Evolutionary conservation across 2,113 vertebrate genomes (phyloP), one percentile per base, ranked within the genome.

Genomic region (Chitala chitala): DNA sequence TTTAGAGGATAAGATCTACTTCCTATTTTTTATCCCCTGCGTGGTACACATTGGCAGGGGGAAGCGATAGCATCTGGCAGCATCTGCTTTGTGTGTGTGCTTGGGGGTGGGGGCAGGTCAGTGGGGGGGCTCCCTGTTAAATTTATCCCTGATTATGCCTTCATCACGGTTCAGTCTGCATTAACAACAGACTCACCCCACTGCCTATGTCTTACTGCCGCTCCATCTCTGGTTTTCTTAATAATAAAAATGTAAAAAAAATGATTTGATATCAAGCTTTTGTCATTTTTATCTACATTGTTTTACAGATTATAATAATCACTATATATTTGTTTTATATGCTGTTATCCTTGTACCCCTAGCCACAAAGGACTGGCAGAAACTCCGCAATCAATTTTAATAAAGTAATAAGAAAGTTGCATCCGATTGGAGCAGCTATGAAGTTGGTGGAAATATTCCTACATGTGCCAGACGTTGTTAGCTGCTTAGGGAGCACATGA

Each of bases 1-100:
- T 78, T 78, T 78, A 71, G 61, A 46, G 71, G 75, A 75, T 72
- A 78, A 75, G 69, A 78, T 80, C 76, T 24, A 33, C 54, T 63
- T 73, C 31, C 36, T 29, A 40, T 24, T 55, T 33, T 56, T 42
- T 40, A 29, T 74, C 22, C 50, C 33, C 61, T 31, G 44, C 48
- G 46, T 42, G 48, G 71, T 46, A 36, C 31, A 31, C 46, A 53
- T 64, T 65, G 68, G 44, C 51, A 61, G 55, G 38, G 31, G 20
- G 33, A 22, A 75, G 38, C 29, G 74, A 29, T 17, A 72, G 55
- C 56, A 76, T 77, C 72, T 82, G 74, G 56, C n/a, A 59, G 31
- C 70, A 77, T 72, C 54, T 44, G 40, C 29, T 69, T 48, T 46
- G 38, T 6, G 20, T 31, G 36, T n/a, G n/a, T n/a, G n/a, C n/a